These are phyloP conservation scores for Hoplias malabaricus DNA, from an alignment of 2,113 vertebrate species.

Conservation along the genomic window DNA sequence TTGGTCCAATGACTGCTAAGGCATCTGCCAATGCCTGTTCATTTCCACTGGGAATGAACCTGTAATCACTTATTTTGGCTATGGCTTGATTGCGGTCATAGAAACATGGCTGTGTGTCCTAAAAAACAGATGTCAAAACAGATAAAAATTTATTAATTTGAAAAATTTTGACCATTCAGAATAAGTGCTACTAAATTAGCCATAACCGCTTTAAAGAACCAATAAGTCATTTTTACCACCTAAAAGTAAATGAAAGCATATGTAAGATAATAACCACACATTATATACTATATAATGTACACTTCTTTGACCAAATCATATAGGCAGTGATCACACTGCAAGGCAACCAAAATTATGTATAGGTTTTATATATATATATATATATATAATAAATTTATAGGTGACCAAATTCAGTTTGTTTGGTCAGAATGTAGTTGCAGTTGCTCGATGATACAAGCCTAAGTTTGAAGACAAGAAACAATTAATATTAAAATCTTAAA, in stretches of 20 bases:
- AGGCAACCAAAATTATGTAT: no score
- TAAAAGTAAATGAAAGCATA: no score
- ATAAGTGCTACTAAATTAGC: neutral
- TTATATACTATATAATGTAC: neutral
- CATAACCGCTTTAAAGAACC: neutral
- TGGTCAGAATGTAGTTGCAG: no score
- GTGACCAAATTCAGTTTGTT: no score
- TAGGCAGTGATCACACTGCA: no score
- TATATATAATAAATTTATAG: no score
- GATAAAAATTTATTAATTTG: neutral
- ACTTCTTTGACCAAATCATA: neutral
- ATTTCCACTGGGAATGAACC: conserved; percentile 71
- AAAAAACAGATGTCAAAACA: conserved; percentile 11
- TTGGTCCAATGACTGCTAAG: conserved; percentile 73
- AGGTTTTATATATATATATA: no score
- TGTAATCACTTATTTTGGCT: conserved; percentile 71
- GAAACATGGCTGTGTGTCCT: conserved; percentile 76
- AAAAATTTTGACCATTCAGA: neutral
- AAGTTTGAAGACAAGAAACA: no score
- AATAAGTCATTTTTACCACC: no score
- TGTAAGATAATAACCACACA: no score
- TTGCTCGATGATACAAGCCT: no score
- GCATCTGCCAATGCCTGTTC: conserved; percentile 76
- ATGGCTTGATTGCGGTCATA: conserved; percentile 67
- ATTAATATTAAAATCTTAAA: no score